Base-by-base conservation (phyloP, 1,140 invertebrate genomes). In the Drosophila eugracilis region DNA sequence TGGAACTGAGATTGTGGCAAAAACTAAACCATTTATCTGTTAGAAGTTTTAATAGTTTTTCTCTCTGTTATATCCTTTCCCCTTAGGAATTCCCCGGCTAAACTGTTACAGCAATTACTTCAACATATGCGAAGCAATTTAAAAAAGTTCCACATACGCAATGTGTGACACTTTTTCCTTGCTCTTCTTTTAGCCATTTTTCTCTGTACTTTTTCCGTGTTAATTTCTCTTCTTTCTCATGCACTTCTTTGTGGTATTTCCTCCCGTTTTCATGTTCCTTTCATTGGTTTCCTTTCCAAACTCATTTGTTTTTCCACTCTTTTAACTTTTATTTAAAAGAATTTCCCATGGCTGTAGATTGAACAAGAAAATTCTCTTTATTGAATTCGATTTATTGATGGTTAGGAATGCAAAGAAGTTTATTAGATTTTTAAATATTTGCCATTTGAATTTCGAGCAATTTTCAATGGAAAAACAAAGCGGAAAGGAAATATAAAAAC, bases 141-240 rank as follows among this genome's bases (percentile, higher is more conserved):
- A 77, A 78, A 76, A 85, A 71, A 49, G 69, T 85, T 85, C 63
- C 81, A 65, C 81, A 85, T 85, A 85, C 80, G 80, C 76, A 78
- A 65, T 57, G 65, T 84, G 75, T 36, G 66, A 50, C 57, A 69
- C 52, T 53, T 26, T 52, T 59, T 15, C 26, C 22, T 15, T 54
- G 22, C 30, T 36, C 14, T 34, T 5, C 54, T 37, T 24, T 26
- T 12, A 37, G 9, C 30, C 21, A 49, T 75, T 49, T 77, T 47
- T 78, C 53, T 78, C 17, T 9, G 15, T 21, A 42, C 52, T 66
- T 49, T 26, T 55, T 54, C 50, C 32, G 41, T 34, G 28, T 32
- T 52, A 19, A 60, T 74, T 52, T 62, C 32, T 73, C 49, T 37
- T 28, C n/a, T 48, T 28, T 41, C 48, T 59, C 12, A 12, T 36